Evolutionary conservation across 2,888 invertebrate genomes (phyloP), one percentile per base, ranked within the genome.

Genomic region (Philhelius pedissequus): DNA sequence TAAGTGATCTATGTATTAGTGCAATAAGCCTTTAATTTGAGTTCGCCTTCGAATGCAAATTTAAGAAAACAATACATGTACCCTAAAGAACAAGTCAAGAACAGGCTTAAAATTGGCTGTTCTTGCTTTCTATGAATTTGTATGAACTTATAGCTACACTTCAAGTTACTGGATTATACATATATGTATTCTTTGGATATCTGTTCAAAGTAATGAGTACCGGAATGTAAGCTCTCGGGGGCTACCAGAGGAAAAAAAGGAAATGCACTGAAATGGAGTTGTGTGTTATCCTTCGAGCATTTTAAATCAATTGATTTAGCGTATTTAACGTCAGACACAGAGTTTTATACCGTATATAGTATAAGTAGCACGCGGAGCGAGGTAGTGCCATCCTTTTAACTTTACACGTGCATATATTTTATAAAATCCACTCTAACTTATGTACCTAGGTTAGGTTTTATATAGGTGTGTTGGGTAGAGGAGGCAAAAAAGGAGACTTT

Each of bases 301-400:
- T 84, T 84, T 79, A 78, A 79, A 84, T 84, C 79, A 79, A 84
- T 79, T 79, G 83, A 78, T 78, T 83, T 83, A 77, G 73, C 69
- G 73, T 73, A 78, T 78, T 83, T 74, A 78, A 74, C 74, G 70
- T 79, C 79, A 83, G 69, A 35, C 73, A 78, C 64, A 70, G 48
- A 38, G 27, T 18, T 43, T 18, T 25, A 5, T 25, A 2, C 5
- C 22, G 5, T 11, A 48, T 18, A 32, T 18, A 0, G 15, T 43
- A 43, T 43, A n/a, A 18, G 32, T n/a, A n/a, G n/a, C n/a, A 50
- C 15, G 18, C 25, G 20, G 43, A 30, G 56, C 48, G 54, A 64
- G 43, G 32, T 15, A 54, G n/a, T 52, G 38, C 13, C 38, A 30
- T 45, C 32, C 58, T 62, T 73, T 71, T 52, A 48, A n/a, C 25